phyloP scores from a whole-genome alignment of 1,140 invertebrate species.

The Hyphantria cunea region DNA sequence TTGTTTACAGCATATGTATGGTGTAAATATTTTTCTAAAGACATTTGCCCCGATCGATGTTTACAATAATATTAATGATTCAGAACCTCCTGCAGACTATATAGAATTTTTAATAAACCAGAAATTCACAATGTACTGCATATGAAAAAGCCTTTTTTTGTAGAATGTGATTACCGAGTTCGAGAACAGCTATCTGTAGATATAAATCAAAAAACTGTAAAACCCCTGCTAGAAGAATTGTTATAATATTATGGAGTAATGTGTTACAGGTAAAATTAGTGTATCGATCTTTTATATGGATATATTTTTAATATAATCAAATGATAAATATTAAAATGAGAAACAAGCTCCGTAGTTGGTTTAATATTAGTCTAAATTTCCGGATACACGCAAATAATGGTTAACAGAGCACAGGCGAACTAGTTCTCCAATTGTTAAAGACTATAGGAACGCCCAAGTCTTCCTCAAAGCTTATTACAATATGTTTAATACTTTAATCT shows the following conservation, averaged over 20 bases:
- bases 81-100: neutral
- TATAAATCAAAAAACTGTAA: constrained; percentile 84
- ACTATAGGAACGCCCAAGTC: too few relatives aligned
- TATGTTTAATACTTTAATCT: too few relatives aligned
- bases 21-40: neutral
- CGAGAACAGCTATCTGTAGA: neutral
- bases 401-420: too few relatives aligned
- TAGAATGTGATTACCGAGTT: neutral
- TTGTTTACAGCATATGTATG: neutral
- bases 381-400: too few relatives aligned
- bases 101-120: neutral
- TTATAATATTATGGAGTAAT: constrained; percentile 83
- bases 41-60: neutral
- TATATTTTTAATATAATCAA: too few relatives aligned
- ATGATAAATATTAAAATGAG: too few relatives aligned
- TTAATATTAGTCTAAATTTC: too few relatives aligned
- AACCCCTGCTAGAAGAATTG: constrained; percentile 85
- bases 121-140: constrained; percentile 2
- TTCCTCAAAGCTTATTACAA: too few relatives aligned
- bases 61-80: neutral
- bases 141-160: neutral
- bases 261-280: constrained; percentile 38
- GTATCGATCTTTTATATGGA: too few relatives aligned
- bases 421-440: too few relatives aligned
- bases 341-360: too few relatives aligned